Evolutionary conservation across 2,113 vertebrate genomes (phyloP), one percentile per base, ranked within the genome.

Genomic region (Chionomys nivalis): DNA sequence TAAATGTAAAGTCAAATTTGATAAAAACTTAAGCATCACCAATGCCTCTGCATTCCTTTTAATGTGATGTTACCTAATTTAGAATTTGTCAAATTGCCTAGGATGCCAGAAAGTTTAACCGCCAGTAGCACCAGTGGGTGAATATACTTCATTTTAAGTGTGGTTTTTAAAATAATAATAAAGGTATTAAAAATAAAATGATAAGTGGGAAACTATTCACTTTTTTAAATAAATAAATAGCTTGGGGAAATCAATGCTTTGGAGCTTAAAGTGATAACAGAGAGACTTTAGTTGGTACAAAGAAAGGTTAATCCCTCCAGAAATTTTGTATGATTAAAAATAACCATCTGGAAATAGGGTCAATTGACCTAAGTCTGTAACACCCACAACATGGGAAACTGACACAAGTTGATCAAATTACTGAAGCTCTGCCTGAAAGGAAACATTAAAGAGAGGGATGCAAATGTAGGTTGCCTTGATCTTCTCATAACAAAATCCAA

Each of bases 271-370:
- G 16, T 17, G 5, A 36, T 36, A 70, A 33, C 31, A 70, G 66
- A 36, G 24, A 33, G n/a, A 76, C 1, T 81, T 81, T 23, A 52
- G n/a, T n/a, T 58, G 6, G 8, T 31, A 70, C 2, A 10, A 88
- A 19, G 47, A 68, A 5, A 8, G 2, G 9, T 42, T 1, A n/a
- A 55, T 36, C 0, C 2, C 6, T 12, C 12, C 2, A 52, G 21
- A 52, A 78, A 33, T 5, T 21, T 66, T 75, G 7, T 77, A 49
- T 58, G 17, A 58, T 58, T 58, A 65, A 91, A 89, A 7, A 5
- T 39, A 58, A 61, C 2, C 36, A 77, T 47, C 24, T 31, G 7
- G 76, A 77, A 77, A 42, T 26, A 31, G 13, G 3, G 23, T 14
- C 24, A 39, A 58, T 26, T 61, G 36, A n/a, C 13, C 42, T 16